phyloP scores from a whole-genome alignment of 2,888 invertebrate species.

The Leptura quadrifasciata region DNA sequence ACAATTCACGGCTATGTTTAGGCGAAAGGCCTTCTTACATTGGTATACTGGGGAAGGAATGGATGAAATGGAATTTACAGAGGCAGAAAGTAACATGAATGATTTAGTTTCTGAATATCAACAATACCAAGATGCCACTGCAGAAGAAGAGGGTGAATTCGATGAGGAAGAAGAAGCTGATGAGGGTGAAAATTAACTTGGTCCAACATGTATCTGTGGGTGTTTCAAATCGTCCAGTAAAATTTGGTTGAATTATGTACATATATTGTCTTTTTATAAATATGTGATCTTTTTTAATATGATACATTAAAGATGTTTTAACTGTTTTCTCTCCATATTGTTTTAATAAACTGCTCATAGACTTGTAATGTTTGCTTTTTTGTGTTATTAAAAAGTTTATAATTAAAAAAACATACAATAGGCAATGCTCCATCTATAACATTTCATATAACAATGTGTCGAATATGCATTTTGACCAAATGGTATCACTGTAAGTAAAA shows the following conservation, averaged over 20 bases:
- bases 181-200: conserved; percentile 76
- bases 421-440: too few relatives aligned
- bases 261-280: conserved; percentile 18
- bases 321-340: neutral
- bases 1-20: conserved; percentile 96
- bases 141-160: conserved; percentile 88
- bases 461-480: too few relatives aligned
- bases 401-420: too few relatives aligned
- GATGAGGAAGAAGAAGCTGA: conserved; percentile 85
- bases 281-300: conserved; percentile 10
- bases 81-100: conserved; percentile 97
- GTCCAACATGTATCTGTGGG: conserved; percentile 35
- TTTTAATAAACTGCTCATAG: neutral
- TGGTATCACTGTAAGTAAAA: too few relatives aligned
- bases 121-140: conserved; percentile 93
- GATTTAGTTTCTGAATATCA: conserved; percentile 94
- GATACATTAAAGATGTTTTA: conserved; percentile 21
- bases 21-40: conserved; percentile 95
- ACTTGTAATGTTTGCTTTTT: too few relatives aligned
- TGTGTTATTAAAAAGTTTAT: too few relatives aligned
- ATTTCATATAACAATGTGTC: too few relatives aligned
- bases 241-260: conserved; percentile 47
- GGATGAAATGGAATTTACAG: conserved; percentile 98
- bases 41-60: conserved; percentile 99
- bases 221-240: conserved; percentile 60